phyloP scores from a whole-genome alignment of 2,797 vertebrate species.

The Scomberomorus guttatus region DNA sequence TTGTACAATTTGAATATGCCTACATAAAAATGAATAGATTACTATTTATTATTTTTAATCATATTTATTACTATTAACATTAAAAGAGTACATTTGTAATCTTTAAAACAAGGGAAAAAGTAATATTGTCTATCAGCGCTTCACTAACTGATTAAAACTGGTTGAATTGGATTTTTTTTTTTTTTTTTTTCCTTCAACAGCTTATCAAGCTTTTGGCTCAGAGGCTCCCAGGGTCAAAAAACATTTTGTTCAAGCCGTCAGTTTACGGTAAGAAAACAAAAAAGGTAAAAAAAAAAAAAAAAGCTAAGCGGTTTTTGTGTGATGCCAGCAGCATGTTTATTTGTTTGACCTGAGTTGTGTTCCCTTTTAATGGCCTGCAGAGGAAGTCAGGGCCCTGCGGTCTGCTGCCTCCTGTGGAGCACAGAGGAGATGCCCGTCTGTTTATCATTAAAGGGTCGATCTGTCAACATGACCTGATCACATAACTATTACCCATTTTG shows the following conservation, averaged over 20 bases:
- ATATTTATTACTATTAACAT: neutral
- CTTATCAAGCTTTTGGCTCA: constrained; percentile 43
- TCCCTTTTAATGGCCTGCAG: constrained; percentile 42
- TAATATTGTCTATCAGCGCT: neutral
- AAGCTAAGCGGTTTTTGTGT: constrained; percentile 18
- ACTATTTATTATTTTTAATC: no score
- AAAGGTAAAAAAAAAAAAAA: constrained; percentile 25
- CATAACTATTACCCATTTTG: constrained; percentile 76
- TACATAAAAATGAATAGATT: neutral
- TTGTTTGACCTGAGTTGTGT: constrained; percentile 66
- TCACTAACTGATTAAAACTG: neutral
- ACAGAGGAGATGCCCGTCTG: constrained; percentile 60
- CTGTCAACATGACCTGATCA: constrained; percentile 84
- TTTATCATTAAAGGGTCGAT: constrained; percentile 73
- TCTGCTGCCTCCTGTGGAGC: constrained; percentile 47
- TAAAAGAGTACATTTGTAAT: neutral
- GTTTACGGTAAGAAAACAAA: constrained; percentile 44
- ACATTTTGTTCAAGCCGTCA: constrained; percentile 47
- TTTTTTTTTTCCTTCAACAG: neutral
- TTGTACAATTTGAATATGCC: neutral
- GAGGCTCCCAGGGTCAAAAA: constrained; percentile 57
- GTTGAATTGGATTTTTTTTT: neutral
- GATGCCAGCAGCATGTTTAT: constrained; percentile 58
- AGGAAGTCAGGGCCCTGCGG: constrained; percentile 60
- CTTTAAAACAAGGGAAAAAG: neutral